Conservation (phyloP, 2,113 vertebrate genomes). For the Amphilophus citrinellus region DNA sequence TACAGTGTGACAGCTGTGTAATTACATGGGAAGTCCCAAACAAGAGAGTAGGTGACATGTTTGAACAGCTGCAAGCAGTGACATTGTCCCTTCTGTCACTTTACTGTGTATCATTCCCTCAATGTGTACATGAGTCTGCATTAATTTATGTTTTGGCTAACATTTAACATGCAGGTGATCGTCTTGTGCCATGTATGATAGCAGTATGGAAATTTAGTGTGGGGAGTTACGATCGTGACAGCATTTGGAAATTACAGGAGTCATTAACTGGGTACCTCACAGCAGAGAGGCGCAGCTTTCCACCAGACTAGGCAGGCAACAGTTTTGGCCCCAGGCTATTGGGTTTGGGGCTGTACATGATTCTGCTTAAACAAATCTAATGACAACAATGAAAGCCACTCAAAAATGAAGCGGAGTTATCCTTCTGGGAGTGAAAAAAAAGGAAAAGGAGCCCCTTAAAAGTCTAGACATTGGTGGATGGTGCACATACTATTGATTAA, state of each 20-base stretch:
- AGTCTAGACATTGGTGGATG: background rate
- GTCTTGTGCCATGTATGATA: background rate
- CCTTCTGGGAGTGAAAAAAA: background rate
- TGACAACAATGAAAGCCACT: no score
- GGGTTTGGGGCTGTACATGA: background rate
- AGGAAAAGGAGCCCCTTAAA: background rate
- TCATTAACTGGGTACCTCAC: background rate
- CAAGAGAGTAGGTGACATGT: slow-evolving; percentile 60
- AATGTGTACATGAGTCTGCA: slow-evolving; percentile 25
- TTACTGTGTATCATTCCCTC: background rate
- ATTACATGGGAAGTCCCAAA: slow-evolving; percentile 68
- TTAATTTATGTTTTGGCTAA: slow-evolving; percentile 15
- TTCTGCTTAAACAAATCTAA: background rate
- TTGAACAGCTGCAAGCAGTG: slow-evolving; percentile 68
- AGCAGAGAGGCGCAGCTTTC: background rate
- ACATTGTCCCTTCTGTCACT: slow-evolving; percentile 47
- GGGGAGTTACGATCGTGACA: no score
- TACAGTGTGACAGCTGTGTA: slow-evolving; percentile 75
- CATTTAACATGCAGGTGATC: slow-evolving; percentile 10
- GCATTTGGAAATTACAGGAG: background rate
- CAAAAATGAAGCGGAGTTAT: background rate
- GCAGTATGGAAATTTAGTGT: background rate
- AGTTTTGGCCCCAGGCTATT: background rate
- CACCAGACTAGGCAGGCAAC: background rate
- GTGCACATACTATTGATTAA: background rate